phyloP scores from a whole-genome alignment of 2,888 invertebrate genomes.

The Lobophora halterata region DNA sequence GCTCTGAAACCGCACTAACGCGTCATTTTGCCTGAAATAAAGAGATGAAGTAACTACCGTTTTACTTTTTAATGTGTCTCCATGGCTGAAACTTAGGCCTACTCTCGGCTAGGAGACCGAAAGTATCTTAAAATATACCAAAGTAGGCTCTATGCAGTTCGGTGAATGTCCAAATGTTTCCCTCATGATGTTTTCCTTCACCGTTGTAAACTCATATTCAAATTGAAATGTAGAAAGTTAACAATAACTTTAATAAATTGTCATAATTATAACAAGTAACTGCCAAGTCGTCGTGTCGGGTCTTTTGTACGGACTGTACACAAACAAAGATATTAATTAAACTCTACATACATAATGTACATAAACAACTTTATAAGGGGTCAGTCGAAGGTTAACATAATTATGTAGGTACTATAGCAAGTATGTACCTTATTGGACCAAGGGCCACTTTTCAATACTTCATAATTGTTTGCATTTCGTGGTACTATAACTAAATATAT shows the following conservation, averaged over 20 bases:
- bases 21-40: no score
- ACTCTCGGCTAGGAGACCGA: no score
- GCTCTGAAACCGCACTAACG: no score
- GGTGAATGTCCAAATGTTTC: no score
- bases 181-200: no score
- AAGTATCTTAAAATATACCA: no score
- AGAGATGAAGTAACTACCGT: no score
- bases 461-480: background rate
- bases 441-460: background rate
- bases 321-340: slow-evolving; percentile 28
- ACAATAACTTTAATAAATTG: slow-evolving; percentile 14
- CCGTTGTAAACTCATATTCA: slow-evolving; percentile 13
- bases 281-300: slow-evolving; percentile 9
- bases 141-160: no score
- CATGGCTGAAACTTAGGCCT: no score
- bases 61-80: no score
- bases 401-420: no score
- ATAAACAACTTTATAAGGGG: slow-evolving; percentile 17
- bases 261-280: slow-evolving; percentile 17
- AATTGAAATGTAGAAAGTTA: slow-evolving; percentile 15
- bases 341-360: slow-evolving; percentile 20
- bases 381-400: slow-evolving; percentile 18
- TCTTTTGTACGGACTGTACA: slow-evolving; percentile 19
- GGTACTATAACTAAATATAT: background rate
- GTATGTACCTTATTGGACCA: background rate